phyloP scores from a whole-genome alignment of 2,888 invertebrate species.

The Brenthis ino region DNA sequence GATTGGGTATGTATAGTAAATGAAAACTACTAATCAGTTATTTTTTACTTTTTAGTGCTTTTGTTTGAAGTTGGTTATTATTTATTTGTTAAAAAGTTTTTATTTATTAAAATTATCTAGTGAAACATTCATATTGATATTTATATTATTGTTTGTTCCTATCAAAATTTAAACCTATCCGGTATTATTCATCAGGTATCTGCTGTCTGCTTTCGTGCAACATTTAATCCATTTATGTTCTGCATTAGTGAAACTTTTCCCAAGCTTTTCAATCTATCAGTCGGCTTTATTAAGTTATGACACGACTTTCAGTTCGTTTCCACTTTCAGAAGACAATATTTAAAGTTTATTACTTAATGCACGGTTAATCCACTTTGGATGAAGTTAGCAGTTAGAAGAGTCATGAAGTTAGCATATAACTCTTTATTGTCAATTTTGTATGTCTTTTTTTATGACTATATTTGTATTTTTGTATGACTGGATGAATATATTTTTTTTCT shows the following conservation, averaged over 20 bases:
- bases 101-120: no score
- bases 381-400: no score
- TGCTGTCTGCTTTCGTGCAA: background rate
- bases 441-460: background rate
- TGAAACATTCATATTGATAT: no score
- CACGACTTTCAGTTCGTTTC: slow-evolving; percentile 11
- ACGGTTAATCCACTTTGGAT: slow-evolving; percentile 9
- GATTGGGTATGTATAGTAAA: no score
- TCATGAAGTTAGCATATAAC: slow-evolving; percentile 1
- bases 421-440: slow-evolving; percentile 6
- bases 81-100: no score
- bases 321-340: slow-evolving; percentile 9
- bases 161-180: background rate
- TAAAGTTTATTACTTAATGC: slow-evolving; percentile 10
- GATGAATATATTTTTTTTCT: slow-evolving; percentile 1
- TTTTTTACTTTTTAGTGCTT: no score
- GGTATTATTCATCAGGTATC: background rate
- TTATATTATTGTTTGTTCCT: no score
- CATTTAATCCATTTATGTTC: slow-evolving; percentile 4
- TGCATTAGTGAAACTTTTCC: background rate
- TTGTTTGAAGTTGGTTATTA: no score
- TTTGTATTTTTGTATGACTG: background rate
- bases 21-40: no score
- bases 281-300: slow-evolving; percentile 7
- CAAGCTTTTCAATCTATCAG: slow-evolving; percentile 8